phyloP scores from a whole-genome alignment of 2,113 vertebrate species.

The Delphinus delphis region DNA sequence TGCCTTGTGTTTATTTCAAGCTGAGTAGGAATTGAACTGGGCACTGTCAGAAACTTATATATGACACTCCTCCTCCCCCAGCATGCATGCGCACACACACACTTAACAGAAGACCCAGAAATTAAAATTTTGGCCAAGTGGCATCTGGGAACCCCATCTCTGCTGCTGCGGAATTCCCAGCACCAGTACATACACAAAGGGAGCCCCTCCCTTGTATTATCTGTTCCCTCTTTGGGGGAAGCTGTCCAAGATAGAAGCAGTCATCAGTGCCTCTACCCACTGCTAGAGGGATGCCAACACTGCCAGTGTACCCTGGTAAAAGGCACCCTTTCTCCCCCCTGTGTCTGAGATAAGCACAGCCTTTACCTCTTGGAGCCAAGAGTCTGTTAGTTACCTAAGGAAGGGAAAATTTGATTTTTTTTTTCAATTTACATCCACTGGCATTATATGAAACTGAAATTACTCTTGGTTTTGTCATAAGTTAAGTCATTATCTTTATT shows the following conservation, averaged over 20 bases:
- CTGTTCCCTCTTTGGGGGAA: background rate
- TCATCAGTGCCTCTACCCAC: background rate
- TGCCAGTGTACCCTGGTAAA: background rate
- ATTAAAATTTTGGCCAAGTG: background rate
- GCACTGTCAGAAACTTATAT: background rate
- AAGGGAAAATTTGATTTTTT: background rate
- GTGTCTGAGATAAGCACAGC: background rate
- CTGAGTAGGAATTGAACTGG: background rate
- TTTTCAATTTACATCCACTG: background rate
- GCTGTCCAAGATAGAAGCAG: background rate
- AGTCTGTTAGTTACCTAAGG: background rate
- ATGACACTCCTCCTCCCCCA: background rate
- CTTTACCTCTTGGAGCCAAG: background rate
- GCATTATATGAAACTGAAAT: conserved; percentile 2
- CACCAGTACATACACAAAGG: background rate
- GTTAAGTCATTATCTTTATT: background rate
- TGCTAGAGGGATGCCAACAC: too few relatives aligned
- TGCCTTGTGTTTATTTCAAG: conserved; percentile 5
- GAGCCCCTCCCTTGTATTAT: background rate
- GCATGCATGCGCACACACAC: background rate
- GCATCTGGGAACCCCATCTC: background rate
- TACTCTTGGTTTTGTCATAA: background rate
- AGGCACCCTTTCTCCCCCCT: background rate
- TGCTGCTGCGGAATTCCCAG: background rate
- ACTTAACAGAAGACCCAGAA: background rate